Percentiles rank a stretch among this genome's conserved stretches.
phyloP scores from a whole-genome alignment of 1,140 invertebrate genomes.

The Mercenaria mercenaria region DNA sequence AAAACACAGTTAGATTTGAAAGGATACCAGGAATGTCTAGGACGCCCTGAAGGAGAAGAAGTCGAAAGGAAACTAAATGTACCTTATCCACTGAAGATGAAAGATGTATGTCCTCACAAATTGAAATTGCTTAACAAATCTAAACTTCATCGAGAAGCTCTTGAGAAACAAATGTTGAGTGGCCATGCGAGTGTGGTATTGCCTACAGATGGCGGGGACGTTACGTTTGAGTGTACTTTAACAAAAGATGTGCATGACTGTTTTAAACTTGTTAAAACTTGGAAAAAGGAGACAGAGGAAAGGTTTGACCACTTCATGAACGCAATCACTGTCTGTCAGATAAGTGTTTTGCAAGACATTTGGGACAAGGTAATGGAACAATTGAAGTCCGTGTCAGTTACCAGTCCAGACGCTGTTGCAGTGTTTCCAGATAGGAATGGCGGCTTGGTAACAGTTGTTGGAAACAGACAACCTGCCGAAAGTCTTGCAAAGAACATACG shows the following conservation, averaged over 20 bases:
- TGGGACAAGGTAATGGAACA: slow-evolving; percentile 26
- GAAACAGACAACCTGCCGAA: neutral
- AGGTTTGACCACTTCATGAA: slow-evolving; percentile 28
- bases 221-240: slow-evolving; percentile 24
- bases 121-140: slow-evolving; percentile 34
- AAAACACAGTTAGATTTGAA: neutral
- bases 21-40: no score
- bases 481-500: neutral
- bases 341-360: no score
- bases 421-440: neutral
- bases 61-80: neutral
- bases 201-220: neutral
- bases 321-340: slow-evolving; percentile 15
- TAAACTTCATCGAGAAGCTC: neutral
- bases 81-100: neutral
- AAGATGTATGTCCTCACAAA: neutral
- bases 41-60: no score
- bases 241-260: slow-evolving; percentile 5
- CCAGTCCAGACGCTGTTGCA: neutral
- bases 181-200: slow-evolving; percentile 10
- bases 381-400: neutral
- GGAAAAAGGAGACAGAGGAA: slow-evolving; percentile 22
- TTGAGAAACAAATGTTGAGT: slow-evolving; percentile 24
- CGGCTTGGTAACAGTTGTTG: slow-evolving; percentile 25
- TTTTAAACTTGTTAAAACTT: slow-evolving; percentile 4